Conservation (phyloP, 2,888 invertebrate genomes). For the Hypomecis atomaria region DNA sequence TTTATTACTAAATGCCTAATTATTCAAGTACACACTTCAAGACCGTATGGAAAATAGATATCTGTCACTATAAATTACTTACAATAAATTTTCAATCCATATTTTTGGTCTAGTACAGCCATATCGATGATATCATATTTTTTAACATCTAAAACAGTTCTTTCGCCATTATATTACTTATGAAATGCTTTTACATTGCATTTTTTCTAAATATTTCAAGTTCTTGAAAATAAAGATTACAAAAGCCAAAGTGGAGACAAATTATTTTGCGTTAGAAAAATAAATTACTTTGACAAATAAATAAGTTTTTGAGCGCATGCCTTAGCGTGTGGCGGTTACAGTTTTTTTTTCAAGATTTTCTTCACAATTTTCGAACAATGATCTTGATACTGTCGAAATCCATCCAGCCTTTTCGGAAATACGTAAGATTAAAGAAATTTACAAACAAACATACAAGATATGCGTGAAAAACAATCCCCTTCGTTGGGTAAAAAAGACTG, state of each 20-base stretch:
- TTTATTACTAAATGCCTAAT: too few species aligned
- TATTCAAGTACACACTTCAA: not conserved
- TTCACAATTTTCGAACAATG: too few species aligned
- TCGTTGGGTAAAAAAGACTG: too few species aligned
- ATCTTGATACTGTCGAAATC: too few species aligned
- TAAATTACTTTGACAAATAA: conserved; percentile 24
- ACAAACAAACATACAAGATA: too few species aligned
- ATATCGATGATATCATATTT: not conserved
- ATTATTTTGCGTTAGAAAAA: not conserved
- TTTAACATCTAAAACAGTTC: too few species aligned
- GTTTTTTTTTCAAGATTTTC: not conserved
- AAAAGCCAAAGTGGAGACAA: not conserved
- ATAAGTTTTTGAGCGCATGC: conserved; percentile 14
- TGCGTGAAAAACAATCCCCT: too few species aligned
- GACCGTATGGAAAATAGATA: conserved; percentile 1
- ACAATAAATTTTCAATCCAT: not conserved
- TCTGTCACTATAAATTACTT: not conserved
- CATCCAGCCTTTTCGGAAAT: too few species aligned
- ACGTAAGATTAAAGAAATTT: too few species aligned
- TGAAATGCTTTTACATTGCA: too few species aligned
- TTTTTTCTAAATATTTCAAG: too few species aligned
- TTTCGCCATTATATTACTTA: too few species aligned
- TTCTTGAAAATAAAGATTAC: not conserved
- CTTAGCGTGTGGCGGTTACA: not conserved
- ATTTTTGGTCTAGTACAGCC: conserved; percentile 8